Evolutionary conservation across 1,140 invertebrate genomes (phyloP), one percentile per base, ranked within the genome.

Genomic region (Drosophila virilis): DNA sequence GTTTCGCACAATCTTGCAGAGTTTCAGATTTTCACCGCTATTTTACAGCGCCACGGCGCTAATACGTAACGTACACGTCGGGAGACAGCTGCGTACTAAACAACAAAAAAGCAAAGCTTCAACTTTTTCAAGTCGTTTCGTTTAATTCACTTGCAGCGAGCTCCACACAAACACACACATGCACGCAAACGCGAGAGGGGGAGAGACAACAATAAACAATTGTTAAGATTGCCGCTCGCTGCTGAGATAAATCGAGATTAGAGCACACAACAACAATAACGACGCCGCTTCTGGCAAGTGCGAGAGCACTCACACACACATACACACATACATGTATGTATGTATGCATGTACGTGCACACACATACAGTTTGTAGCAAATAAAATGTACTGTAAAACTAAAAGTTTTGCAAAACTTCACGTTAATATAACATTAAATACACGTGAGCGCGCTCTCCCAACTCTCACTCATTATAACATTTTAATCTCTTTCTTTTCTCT

Each of bases 81-180:
- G 60, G 62, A 84, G 84, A 84, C 80, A 80, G 70, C 67, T 70
- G 65, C 67, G 84, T 78, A 88, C 75, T 89, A 82, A 80, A 88
- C 80, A 88, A 82, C 82, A 89, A 77, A 83, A 79, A 80, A 88
- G 75, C 77, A 72, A 75, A 77, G 84, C 84, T 80, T 76, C 77
- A 84, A 89, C 80, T 80, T 88, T 88, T 88, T 89, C 79, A 88
- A 88, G 84, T 80, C 84, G 78, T 76, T 86, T 86, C 82, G 82
- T 78, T 89, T 89, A 83, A 86, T 83, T 88, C 84, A 86, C 79
- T 88, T 83, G 74, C 80, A 71, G 38, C 58, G 40, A 68, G 69
- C 70, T 66, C 38, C 37, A 42, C 62, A 61, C 74, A 43, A 62
- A 46, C 60, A 50, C 58, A 71, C 74, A 77, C 50, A 67, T 54